phyloP scores from a whole-genome alignment of 2,113 vertebrate species.

The Vombatus ursinus region DNA sequence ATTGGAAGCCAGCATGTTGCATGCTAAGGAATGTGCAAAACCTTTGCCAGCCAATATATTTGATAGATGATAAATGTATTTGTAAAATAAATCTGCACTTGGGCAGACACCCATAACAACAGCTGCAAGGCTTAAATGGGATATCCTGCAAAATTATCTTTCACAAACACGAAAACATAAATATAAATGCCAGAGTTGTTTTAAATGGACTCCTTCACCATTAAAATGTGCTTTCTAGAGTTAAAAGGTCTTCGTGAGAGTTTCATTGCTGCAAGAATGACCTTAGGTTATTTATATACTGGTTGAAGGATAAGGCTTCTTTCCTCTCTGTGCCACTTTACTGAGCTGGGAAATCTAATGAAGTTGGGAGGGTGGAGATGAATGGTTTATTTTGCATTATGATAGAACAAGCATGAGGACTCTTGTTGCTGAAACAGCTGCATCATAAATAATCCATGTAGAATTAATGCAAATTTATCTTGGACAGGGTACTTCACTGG shows the following conservation, averaged over 20 bases:
- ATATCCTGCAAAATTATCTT: slow-evolving; percentile 66
- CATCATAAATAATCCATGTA: slow-evolving; percentile 76
- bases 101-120: slow-evolving; percentile 69
- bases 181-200: slow-evolving; percentile 72
- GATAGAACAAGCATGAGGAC: slow-evolving; percentile 61
- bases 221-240: slow-evolving; percentile 62
- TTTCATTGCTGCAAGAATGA: slow-evolving; percentile 63
- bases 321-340: slow-evolving; percentile 44
- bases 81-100: slow-evolving; percentile 66
- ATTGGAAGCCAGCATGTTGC: slow-evolving; percentile 58
- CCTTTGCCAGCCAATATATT: slow-evolving; percentile 65
- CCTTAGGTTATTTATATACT: slow-evolving; percentile 57
- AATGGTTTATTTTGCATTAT: slow-evolving; percentile 67
- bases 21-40: slow-evolving; percentile 68
- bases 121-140: slow-evolving; percentile 70
- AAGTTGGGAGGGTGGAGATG: slow-evolving; percentile 64
- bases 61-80: slow-evolving; percentile 70
- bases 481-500: slow-evolving; percentile 63
- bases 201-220: slow-evolving; percentile 67
- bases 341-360: slow-evolving; percentile 55
- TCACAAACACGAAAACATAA: slow-evolving; percentile 72
- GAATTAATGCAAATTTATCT: slow-evolving; percentile 65
- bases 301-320: slow-evolving; percentile 36
- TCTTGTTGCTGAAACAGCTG: slow-evolving; percentile 82
- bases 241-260: slow-evolving; percentile 34